phyloP scores from a whole-genome alignment of 2,797 vertebrate genomes.

The Arremon aurantiirostris region DNA sequence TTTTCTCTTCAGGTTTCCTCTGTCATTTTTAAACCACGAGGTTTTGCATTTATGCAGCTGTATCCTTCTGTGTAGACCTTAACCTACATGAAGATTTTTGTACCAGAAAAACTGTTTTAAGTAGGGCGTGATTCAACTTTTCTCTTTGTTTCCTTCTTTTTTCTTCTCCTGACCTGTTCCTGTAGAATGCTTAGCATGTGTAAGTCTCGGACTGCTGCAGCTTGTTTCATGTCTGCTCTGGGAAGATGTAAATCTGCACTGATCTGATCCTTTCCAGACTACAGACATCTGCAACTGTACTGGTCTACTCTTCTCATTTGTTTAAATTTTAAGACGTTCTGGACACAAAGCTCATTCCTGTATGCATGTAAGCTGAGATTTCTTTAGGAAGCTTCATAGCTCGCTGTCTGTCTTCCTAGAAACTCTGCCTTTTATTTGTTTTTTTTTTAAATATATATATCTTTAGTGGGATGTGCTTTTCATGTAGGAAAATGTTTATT shows the following conservation, averaged over 20 bases:
- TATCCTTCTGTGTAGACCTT: background rate
- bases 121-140: background rate
- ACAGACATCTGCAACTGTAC: background rate
- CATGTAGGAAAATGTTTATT: background rate
- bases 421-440: background rate
- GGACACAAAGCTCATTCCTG: background rate
- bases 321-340: background rate
- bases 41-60: background rate
- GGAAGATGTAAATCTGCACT: background rate
- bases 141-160: background rate
- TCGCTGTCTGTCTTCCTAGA: background rate
- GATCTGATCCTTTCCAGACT: background rate
- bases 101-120: background rate
- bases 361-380: background rate
- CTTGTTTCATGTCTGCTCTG: background rate
- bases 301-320: background rate
- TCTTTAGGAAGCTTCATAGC: background rate
- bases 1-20: background rate
- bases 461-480: background rate
- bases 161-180: background rate
- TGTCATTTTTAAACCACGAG: background rate
- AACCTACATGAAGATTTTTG: background rate
- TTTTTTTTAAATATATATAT: background rate
- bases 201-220: background rate
- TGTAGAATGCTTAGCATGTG: background rate